Evolutionary conservation across 1,140 invertebrate species (phyloP), one percentile per base, ranked within the genome.

Genomic region (Nomia melanderi): DNA sequence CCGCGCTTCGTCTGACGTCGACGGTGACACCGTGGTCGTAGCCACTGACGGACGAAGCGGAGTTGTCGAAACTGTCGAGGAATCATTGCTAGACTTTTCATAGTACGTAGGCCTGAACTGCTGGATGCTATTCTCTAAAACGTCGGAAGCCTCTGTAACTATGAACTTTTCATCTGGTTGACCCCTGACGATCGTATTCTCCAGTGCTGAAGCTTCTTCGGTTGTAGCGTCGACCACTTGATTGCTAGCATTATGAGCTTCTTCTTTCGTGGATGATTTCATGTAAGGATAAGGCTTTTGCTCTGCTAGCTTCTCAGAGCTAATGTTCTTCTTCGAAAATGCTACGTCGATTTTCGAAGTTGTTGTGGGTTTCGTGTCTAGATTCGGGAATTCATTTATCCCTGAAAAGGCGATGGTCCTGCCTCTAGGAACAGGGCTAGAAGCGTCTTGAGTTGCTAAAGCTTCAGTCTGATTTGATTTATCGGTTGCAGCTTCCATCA

Each of bases 151-250:
- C 59, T 91, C 90, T 0, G 89, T 90, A 1, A 89, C 79, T 3
- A 84, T 39, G 1, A 87, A 73, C 41, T 89, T 84, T 23, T 87
- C 88, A 6, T 88, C 86, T 0, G 78, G 69, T 5, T 86, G 77
- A 0, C 64, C 75, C 36, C 73, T 85, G 4, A 83, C 86, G 17
- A 91, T 91, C 0, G 89, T 90, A 63, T 91, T 91, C 47, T 91
- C 88, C 11, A 84, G 84, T 3, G 88, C 81, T 0, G 80, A 87
- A 6, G 79, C 82, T 66, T 89, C 88, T 1, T 86, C 88, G 6
- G 62, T 82, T 5, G 77, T 50, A 0, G n/a, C 33, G 1, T n/a
- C 36, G n/a, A n/a, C n/a, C 11, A 39, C 17, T 1, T 63, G 31
- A 14, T 33, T 33, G 12, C 56, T 12, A 25, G 25, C 12, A 1